A percentile compares a stretch with the other conserved stretches of the same genome.
These are phyloP conservation scores for Picathartes gymnocephalus DNA, from an alignment of 2,113 vertebrate species.

Conservation along the genomic window DNA sequence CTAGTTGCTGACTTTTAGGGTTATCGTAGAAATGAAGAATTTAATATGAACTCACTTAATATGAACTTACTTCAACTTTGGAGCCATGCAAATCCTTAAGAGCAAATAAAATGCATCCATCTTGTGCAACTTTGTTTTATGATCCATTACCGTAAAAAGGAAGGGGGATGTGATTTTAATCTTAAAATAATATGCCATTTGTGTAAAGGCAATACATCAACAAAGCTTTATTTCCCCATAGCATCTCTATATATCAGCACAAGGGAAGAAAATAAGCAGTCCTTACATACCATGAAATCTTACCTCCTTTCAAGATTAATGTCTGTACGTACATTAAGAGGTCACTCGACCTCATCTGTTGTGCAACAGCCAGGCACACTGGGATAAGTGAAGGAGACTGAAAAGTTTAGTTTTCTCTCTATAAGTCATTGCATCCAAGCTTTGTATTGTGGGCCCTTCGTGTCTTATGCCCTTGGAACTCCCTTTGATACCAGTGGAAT, in stretches of 20 bases:
- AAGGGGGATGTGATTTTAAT: slow-evolving; percentile 25
- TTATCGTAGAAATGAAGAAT: neutral
- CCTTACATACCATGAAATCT: neutral
- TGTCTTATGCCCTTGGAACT: neutral
- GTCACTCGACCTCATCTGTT: neutral
- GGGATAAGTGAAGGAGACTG: neutral
- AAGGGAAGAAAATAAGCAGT: neutral
- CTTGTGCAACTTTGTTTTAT: slow-evolving; percentile 16
- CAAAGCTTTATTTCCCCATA: neutral
- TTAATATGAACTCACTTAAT: neutral
- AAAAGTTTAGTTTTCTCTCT: neutral
- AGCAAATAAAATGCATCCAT: neutral
- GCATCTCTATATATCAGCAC: neutral
- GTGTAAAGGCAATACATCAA: neutral
- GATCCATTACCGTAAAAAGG: neutral
- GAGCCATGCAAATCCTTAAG: neutral
- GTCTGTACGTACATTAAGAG: neutral
- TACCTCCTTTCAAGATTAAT: slow-evolving; percentile 25
- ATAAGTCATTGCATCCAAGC: neutral
- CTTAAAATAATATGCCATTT: slow-evolving; percentile 31
- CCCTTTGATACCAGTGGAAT: neutral
- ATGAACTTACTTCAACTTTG: neutral
- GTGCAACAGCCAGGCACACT: neutral
- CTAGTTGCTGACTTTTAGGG: neutral
- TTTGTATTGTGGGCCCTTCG: neutral